Conservation (phyloP, 2,113 vertebrate genomes). For the Atlantisia rogersi region DNA sequence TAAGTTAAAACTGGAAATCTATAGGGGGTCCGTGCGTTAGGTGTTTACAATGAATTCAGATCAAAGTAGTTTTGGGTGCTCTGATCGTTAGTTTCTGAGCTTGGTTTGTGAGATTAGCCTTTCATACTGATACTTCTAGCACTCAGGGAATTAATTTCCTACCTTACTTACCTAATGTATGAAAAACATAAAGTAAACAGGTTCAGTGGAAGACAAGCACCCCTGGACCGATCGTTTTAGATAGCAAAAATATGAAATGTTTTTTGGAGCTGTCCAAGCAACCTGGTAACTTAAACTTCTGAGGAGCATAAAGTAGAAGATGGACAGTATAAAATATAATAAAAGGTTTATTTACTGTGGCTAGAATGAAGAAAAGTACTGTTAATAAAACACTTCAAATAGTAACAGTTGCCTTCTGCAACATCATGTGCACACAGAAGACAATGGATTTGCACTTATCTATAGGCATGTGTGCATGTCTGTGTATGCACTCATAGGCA, state of each 20-base stretch:
- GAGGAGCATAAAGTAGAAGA: background rate
- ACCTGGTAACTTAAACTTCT: background rate
- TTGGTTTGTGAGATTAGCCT: constrained; percentile 7
- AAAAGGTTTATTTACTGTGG: background rate
- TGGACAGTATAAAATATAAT: background rate
- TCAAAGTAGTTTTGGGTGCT: constrained; percentile 55
- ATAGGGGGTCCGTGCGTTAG: constrained; percentile 16
- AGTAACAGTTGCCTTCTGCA: background rate
- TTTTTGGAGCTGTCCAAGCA: background rate
- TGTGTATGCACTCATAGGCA: background rate
- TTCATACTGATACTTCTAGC: constrained; percentile 39
- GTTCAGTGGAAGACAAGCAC: background rate
- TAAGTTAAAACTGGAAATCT: constrained; percentile 57
- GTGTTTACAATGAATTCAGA: constrained; percentile 57
- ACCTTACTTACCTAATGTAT: constrained; percentile 4
- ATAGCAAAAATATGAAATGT: background rate
- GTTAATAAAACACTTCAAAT: background rate
- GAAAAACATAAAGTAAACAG: constrained; percentile 55
- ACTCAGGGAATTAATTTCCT: constrained; percentile 41
- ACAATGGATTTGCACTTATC: background rate
- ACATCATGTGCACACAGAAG: background rate
- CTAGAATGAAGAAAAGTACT: background rate
- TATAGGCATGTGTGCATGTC: accelerated
- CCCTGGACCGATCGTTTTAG: background rate
- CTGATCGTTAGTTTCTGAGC: constrained; percentile 58